Evolutionary conservation across 2,113 vertebrate species (phyloP), one percentile per base, ranked within the genome.

Genomic region (Plecotus auritus): DNA sequence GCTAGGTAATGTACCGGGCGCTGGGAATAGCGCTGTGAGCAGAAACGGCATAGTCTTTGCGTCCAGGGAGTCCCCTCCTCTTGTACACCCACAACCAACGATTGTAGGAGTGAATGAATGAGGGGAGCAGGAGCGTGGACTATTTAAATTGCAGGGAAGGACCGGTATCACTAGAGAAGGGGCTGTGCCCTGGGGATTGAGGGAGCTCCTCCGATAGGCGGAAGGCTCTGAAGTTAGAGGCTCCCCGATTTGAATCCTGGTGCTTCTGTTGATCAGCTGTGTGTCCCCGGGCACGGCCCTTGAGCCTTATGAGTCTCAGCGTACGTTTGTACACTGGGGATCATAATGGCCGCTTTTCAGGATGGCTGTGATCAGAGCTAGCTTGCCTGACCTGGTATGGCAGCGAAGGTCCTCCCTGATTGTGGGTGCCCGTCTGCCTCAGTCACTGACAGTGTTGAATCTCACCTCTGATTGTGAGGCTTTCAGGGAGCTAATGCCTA

Each of bases 341-440:
- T 64, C 37, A 0, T 32, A 28, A 47, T 0, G 1, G 18, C 22
- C 0, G 0, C 47, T 20, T 80, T 70, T n/a, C 61, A 54, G 56
- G 51, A 40, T 56, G 51, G 12, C 88, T 69, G 26, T 35, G 81
- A 42, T 22, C 54, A 32, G 74, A 14, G 47, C 64, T 26, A 17
- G 20, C 13, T 1, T 10, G 59, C 40, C 64, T 18, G 56, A 42
- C 30, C 32, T 0, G 0, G 54, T 0, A 3, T 26, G 49, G 64
- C 35, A 45, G 56, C 32, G 32, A 37, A 23, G 4, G 4, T 42
- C 84, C 4, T 1, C 54, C 26, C 64, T 28, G 91, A 42, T 8
- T 3, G 14, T 11, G 12, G 40, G 59, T 13, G 5, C 49, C 76
- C 51, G 22, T 54, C 64, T 20, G 7, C 16, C 7, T n/a, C 45